Percentiles rank a stretch among this genome's conserved stretches.
Conservation (phyloP, 1,140 invertebrate species). For the Musca domestica region DNA sequence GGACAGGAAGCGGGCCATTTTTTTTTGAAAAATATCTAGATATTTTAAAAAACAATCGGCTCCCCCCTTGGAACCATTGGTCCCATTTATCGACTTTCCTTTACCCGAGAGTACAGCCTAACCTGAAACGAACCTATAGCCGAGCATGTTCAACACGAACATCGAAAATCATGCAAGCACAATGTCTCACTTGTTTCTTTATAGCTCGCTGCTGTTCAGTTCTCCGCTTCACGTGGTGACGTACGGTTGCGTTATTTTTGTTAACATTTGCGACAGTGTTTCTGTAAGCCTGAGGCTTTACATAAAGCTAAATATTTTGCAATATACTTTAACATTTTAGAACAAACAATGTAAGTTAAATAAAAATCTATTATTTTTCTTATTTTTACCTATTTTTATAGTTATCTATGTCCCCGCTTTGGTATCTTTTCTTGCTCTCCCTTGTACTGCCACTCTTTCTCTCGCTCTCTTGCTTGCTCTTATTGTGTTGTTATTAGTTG, state of each 20-base stretch:
- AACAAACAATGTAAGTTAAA: constrained; percentile 5
- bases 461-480: constrained; percentile 6
- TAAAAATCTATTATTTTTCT: not conserved
- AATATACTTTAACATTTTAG: constrained; percentile 1
- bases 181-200: constrained; percentile 7
- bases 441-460: constrained; percentile 21
- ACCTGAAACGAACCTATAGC: constrained; percentile 2
- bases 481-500: constrained; percentile 24
- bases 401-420: not conserved
- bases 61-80: too few species aligned
- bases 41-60: too few species aligned
- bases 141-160: constrained; percentile 4
- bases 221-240: constrained; percentile 26
- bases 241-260: constrained; percentile 25
- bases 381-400: not conserved
- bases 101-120: constrained; percentile 6
- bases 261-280: constrained; percentile 3
- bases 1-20: too few species aligned
- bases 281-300: not conserved
- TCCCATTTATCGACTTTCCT: not conserved
- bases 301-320: not conserved
- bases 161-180: constrained; percentile 5
- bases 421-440: constrained; percentile 13
- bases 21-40: too few species aligned
- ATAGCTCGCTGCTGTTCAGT: constrained; percentile 20